Evolutionary conservation across 2,888 invertebrate species (phyloP), one percentile per base, ranked within the genome.

Genomic region (Tetragonula carbonaria): DNA sequence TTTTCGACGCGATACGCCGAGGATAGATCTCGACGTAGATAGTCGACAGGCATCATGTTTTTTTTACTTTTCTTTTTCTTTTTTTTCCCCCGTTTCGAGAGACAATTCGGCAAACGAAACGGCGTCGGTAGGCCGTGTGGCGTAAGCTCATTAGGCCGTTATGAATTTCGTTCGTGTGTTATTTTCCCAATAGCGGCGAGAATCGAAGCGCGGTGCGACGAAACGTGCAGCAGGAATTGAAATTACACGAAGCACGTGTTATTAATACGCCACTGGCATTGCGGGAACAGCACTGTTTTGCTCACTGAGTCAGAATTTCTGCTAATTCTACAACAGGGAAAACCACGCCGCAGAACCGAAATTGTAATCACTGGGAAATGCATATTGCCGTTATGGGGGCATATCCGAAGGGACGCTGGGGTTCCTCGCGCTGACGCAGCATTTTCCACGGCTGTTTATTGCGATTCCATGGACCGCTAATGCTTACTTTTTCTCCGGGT

Each of bases 171-270:
- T 78, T 66, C 70, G 67, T 45, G 77, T 67, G 71, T 80, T 78
- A 86, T 81, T 87, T 87, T 84, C 78, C 38, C 88, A 79, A 87
- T 86, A 81, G 55, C 51, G 63, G 63, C 13, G 57, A n/a, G 66
- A 68, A 28, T 55, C 66, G 67, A 18, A 45, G 68, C 74, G 78
- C 65, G 62, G 73, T 65, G 80, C 21, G 51, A 78, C 70, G 63
- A 65, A 71, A 74, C 66, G 66, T 62, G 71, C 63, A 70, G 59
- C 67, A 77, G 78, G 77, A 87, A 90, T 89, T 85, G 90, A 88
- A 90, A 90, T 90, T 90, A 90, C 90, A 84, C 88, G 90, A 86
- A 86, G 84, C 90, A 89, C 88, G 89, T 89, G 89, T 89, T 89
- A 89, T 89, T 89, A 89, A 89, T 89, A 85, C 88, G 77, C 85